A percentile compares a stretch with the other conserved stretches of the same genome.
Evolutionary conservation across 2,797 vertebrate genomes (phyloP).

Genomic region (Nasua narica): DNA sequence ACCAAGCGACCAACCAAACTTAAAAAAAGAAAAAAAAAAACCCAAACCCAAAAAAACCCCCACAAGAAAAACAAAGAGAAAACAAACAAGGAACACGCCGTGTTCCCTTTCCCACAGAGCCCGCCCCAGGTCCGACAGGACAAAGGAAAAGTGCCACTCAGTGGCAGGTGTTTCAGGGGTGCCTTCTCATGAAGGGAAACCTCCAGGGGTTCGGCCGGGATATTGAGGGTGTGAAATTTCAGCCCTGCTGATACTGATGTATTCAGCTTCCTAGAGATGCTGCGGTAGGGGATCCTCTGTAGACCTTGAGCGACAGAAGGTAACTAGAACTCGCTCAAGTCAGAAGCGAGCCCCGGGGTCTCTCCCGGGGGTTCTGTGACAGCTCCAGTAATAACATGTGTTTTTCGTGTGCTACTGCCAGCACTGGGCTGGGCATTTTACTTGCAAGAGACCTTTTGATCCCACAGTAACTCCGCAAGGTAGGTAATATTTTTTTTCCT

Average conservation of each 20-base stretch:
- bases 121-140: not conserved
- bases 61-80: not conserved
- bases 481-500: not conserved
- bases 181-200: constrained; percentile 49
- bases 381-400: constrained; percentile 41
- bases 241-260: constrained; percentile 74
- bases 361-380: constrained; percentile 43
- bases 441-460: not conserved
- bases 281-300: constrained; percentile 72
- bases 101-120: not conserved
- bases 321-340: constrained; percentile 70
- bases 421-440: not conserved
- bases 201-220: constrained; percentile 42
- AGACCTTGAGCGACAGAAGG: constrained; percentile 69
- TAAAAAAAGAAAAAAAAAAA: not conserved
- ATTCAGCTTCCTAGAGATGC: constrained; percentile 76
- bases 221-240: constrained; percentile 83
- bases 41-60: not conserved
- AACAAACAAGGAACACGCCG: not conserved
- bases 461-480: not conserved
- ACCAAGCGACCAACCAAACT: not conserved
- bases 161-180: constrained; percentile 55
- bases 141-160: constrained; percentile 8
- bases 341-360: constrained; percentile 29
- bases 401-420: constrained; percentile 21